Evolutionary conservation across 2,888 invertebrate species (phyloP).

Genomic region (Drosophila mulleri): DNA sequence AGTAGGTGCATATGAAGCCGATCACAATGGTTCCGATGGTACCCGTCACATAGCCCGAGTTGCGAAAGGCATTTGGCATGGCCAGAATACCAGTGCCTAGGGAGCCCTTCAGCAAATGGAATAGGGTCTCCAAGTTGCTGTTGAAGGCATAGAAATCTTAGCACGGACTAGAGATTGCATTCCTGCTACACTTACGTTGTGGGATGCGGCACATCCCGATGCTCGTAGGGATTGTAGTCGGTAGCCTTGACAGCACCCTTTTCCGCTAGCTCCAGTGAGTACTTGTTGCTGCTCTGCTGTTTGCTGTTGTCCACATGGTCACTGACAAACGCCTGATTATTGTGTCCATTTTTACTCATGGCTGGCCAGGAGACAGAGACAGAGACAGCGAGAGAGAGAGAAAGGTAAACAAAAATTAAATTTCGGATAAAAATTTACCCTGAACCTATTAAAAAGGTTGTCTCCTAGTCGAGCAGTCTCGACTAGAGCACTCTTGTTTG

Average conservation of each 20-base stretch:
- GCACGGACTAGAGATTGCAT: not conserved
- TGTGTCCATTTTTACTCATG: constrained; percentile 84
- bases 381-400: constrained; percentile 2
- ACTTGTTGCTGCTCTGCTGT: constrained; percentile 61
- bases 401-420: not conserved
- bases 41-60: constrained; percentile 89
- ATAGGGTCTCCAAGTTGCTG: constrained; percentile 94
- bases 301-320: constrained; percentile 80
- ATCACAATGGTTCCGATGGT: constrained; percentile 92
- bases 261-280: constrained; percentile 83
- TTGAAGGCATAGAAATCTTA: not conserved
- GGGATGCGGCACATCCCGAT: constrained; percentile 89
- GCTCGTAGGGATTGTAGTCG: constrained; percentile 89
- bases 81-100: constrained; percentile 97
- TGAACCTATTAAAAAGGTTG: too few relatives aligned
- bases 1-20: constrained; percentile 96
- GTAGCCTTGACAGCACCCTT: constrained; percentile 81
- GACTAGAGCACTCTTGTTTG: too few relatives aligned
- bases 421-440: too few relatives aligned
- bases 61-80: constrained; percentile 90
- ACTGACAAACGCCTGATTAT: constrained; percentile 83
- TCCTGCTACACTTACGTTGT: constrained; percentile 88
- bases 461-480: too few relatives aligned
- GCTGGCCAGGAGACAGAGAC: constrained; percentile 31
- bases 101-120: constrained; percentile 96